Evolutionary conservation across 2,113 vertebrate species (phyloP).

Genomic region (Tragelaphus strepsiceros): DNA sequence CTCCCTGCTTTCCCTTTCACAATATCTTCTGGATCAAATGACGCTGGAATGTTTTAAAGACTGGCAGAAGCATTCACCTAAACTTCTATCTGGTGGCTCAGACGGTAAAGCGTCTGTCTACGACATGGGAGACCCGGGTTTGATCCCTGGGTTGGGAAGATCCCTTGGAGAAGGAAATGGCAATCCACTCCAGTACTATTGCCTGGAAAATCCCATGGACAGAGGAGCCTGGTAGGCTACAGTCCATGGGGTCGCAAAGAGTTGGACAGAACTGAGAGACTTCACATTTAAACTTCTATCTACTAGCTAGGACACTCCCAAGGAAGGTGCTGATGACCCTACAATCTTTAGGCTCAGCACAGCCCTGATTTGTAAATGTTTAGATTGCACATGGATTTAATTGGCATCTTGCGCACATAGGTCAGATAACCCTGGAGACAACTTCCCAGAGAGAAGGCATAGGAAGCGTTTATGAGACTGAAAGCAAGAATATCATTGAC

Average conservation of each 20-base stretch:
- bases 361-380: neutral
- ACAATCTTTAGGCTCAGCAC: neutral
- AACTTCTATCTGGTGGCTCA: neutral
- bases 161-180: too few species aligned
- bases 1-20: neutral
- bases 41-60: conserved; percentile 1
- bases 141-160: too few species aligned
- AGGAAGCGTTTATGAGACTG: neutral
- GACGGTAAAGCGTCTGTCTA: too few species aligned
- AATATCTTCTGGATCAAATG: neutral
- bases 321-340: neutral
- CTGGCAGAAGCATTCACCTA: neutral
- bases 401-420: neutral
- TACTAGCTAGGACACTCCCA: neutral
- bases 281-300: neutral
- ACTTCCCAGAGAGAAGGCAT: neutral
- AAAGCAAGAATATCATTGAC: neutral
- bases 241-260: too few species aligned
- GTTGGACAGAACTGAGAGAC: too few species aligned
- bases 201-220: too few species aligned
- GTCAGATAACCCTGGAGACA: neutral
- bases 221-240: too few species aligned
- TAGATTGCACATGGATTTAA: neutral
- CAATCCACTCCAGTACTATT: too few species aligned
- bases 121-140: too few species aligned